phyloP scores from a whole-genome alignment of 2,888 invertebrate species.

The Andrena trimmerana region DNA sequence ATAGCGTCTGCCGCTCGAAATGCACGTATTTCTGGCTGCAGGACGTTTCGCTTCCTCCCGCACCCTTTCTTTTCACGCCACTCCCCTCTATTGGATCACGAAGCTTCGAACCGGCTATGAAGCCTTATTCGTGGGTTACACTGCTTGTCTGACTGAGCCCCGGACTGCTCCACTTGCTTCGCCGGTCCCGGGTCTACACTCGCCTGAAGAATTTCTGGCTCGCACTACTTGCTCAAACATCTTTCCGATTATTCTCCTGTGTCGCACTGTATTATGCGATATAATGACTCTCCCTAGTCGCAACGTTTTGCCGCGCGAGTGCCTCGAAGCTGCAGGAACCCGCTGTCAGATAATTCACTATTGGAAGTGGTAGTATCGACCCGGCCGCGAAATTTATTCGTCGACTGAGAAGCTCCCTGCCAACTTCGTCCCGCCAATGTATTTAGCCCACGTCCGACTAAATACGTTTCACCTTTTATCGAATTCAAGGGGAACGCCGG shows the following conservation, averaged over 20 bases:
- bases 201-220: too few species aligned
- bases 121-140: slow-evolving; percentile 1
- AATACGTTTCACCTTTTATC: slow-evolving; percentile 16
- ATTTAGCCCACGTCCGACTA: not conserved
- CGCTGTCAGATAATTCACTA: too few species aligned
- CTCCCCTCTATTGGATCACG: not conserved
- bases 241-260: too few species aligned
- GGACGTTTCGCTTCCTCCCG: not conserved
- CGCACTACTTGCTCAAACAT: not conserved
- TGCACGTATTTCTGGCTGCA: not conserved
- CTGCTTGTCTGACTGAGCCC: not conserved
- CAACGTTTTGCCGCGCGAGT: too few species aligned
- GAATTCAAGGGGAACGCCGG: slow-evolving; percentile 23
- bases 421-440: too few species aligned
- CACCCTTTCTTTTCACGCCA: not conserved
- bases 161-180: not conserved
- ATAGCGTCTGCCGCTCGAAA: slow-evolving; percentile 21
- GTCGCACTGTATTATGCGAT: too few species aligned
- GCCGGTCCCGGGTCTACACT: not conserved
- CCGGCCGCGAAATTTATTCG: not conserved
- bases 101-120: not conserved
- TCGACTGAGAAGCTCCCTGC: not conserved
- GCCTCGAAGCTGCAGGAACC: too few species aligned
- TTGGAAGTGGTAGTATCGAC: too few species aligned
- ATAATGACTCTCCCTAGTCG: too few species aligned